Base-by-base conservation (phyloP, 1,140 invertebrate genomes). In the Pinna nobilis region DNA sequence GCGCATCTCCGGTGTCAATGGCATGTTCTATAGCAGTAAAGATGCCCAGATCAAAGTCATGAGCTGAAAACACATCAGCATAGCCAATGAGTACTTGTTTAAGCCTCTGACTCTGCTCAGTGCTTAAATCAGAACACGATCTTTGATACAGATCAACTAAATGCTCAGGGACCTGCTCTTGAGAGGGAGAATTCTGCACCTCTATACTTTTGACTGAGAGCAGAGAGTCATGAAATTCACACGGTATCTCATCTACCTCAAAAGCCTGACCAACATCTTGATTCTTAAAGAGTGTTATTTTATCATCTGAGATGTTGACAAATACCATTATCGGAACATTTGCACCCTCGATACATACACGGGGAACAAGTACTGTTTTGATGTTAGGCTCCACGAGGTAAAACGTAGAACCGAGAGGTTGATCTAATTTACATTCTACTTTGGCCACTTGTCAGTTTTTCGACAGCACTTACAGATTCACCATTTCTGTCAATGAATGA, bases 21-120 rank as follows among this genome's bases (percentile, higher is more conserved):
- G 5, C 23, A 32, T 72, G 70, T 35, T 64, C 39, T 11, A 72
- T 57, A 7, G 60, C 70, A 5, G 50, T 57, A 37, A 72, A 72
- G 39, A 47, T 44, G 13, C 71, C 37, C 0, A 72, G 50, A 33
- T 65, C 60, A 53, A 57, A 65, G n/a, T 71, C 61, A n/a, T 47
- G 39, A n/a, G 20, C 41, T 1, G 67, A 55, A 44, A 70, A 61
- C 2, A 70, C 53, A 53, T 72, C 50, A 7, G 55, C 1, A 28
- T 65, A 65, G 7, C 44, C 51, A 15, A 3, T n/a, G 0, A 68
- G 5, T 13, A 44, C 11, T 1, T 63, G 25, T 47, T 20, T 28
- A 2, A 63, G 39, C 23, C 28, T 20, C 5, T 47, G 13, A 9
- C 20, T 11, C 20, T 60, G 57, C 23, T 6, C 25, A 18, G 30